These are phyloP conservation scores for Fregetta grallaria DNA, from an alignment of 2,113 vertebrate species.

Conservation along the genomic window DNA sequence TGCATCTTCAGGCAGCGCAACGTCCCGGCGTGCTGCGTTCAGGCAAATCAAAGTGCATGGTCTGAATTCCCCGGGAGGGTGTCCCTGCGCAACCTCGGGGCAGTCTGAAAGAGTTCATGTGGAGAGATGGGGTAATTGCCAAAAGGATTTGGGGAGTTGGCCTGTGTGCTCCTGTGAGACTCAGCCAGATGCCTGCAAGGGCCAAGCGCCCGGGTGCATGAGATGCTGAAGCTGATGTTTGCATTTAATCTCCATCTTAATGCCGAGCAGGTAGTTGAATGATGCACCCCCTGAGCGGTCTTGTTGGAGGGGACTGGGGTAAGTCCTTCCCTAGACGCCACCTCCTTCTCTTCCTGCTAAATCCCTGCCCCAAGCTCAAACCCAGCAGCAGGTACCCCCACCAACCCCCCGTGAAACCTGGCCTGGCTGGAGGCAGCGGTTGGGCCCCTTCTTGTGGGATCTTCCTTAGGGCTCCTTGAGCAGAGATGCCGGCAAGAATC, in stretches of 20 bases:
- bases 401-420: rapidly evolving
- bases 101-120: rapidly evolving
- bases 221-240: not conserved
- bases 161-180: rapidly evolving
- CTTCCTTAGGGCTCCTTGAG: not conserved
- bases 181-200: not conserved
- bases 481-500: rapidly evolving
- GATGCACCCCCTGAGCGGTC: rapidly evolving
- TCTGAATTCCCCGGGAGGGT: not conserved
- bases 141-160: not conserved
- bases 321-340: not conserved
- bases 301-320: not conserved
- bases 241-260: not conserved
- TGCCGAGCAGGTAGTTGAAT: not conserved
- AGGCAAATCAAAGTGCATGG: rapidly evolving
- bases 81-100: not conserved
- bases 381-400: no score
- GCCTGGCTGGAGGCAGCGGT: not conserved
- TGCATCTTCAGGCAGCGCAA: not conserved
- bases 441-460: not conserved
- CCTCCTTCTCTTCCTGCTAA: not conserved
- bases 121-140: not conserved
- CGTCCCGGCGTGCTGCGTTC: rapidly evolving
- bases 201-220: rapidly evolving
- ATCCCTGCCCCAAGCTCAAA: not conserved